phyloP scores from a whole-genome alignment of 2,888 invertebrate species.

The Mythimna lalbum region DNA sequence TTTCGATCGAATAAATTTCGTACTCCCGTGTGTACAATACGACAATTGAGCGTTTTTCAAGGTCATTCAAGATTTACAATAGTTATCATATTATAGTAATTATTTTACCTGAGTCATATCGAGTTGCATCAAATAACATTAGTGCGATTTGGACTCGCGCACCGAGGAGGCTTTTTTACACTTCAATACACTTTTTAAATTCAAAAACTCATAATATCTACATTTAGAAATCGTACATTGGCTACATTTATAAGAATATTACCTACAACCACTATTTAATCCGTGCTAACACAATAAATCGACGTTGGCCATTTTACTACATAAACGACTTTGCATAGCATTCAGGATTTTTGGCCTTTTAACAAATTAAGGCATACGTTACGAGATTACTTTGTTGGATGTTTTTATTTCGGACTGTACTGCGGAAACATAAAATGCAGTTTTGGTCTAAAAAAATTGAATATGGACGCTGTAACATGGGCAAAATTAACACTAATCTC shows the following conservation, averaged over 20 bases:
- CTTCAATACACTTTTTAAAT: no score
- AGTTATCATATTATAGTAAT: no score
- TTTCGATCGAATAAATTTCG: no score
- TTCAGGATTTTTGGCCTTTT: conserved; percentile 29
- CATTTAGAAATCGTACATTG: not conserved
- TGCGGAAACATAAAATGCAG: conserved; percentile 11
- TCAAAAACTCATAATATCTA: not conserved
- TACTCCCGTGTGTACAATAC: no score
- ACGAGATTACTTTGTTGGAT: conserved; percentile 27
- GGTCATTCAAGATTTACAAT: no score
- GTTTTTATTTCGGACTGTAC: conserved; percentile 17
- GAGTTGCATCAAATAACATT: no score
- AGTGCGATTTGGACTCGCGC: no score
- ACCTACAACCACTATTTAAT: not conserved
- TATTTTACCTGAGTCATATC: no score
- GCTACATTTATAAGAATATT: conserved; percentile 6
- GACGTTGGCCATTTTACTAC: conserved; percentile 21
- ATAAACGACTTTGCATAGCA: conserved; percentile 21
- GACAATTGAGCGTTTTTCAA: no score
- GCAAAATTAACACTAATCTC: not conserved
- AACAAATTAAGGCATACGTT: conserved; percentile 43
- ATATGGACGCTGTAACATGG: not conserved
- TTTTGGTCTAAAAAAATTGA: conserved; percentile 4
- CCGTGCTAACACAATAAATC: conserved; percentile 19
- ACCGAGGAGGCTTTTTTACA: no score